Conservation (phyloP, 2,888 invertebrate species). For the Polyommatus icarus region DNA sequence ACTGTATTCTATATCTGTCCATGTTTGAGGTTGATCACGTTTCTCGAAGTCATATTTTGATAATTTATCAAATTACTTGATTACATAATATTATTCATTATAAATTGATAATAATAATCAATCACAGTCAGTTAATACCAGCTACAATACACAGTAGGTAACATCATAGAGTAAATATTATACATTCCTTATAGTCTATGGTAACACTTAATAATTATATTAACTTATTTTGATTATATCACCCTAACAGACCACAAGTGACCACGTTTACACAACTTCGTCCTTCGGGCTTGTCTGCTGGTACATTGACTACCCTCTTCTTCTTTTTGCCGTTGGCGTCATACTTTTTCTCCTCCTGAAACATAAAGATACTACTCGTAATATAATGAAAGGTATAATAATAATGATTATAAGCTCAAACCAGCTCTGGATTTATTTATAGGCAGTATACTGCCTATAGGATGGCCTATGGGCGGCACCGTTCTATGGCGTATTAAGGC, state of each 20-base stretch:
- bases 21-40: not conserved
- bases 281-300: conserved; percentile 46
- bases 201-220: not conserved
- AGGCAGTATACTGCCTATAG: no score
- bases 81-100: no score
- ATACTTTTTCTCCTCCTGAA: conserved; percentile 67
- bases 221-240: not conserved
- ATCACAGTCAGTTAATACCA: no score
- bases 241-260: conserved; percentile 64
- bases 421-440: no score
- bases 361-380: conserved; percentile 36
- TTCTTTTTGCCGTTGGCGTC: conserved; percentile 72
- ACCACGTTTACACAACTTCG: conserved; percentile 59
- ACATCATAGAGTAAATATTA: no score
- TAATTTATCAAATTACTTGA: not conserved
- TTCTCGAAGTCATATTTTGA: not conserved
- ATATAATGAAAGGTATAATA: not conserved
- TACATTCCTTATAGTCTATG: no score
- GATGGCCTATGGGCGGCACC: no score
- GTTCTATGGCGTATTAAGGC: no score
- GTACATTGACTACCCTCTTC: conserved; percentile 55
- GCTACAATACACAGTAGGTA: no score
- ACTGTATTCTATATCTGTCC: not conserved
- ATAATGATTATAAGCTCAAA: not conserved
- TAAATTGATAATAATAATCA: no score